These are phyloP conservation scores for Lymantria dispar DNA, from an alignment of 2,888 invertebrate species.

Conservation along the genomic window DNA sequence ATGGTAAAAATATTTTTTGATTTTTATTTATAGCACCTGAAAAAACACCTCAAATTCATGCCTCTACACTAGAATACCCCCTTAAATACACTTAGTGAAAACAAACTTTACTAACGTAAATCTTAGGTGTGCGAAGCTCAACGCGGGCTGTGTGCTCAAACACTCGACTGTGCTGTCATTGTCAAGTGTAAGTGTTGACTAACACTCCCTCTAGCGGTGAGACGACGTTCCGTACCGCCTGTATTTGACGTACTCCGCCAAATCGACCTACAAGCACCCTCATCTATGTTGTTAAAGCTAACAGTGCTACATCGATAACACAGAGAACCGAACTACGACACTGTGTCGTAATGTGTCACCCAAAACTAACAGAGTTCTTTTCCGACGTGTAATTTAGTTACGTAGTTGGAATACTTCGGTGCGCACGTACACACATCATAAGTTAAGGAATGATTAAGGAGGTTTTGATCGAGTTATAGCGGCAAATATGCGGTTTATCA, in stretches of 20 bases:
- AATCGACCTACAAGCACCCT: conserved; percentile 58
- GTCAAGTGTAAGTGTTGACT: conserved; percentile 55
- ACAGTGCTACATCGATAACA: conserved; percentile 22
- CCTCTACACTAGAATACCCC: no score
- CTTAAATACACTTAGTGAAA: conserved; percentile 14
- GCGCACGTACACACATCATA: conserved; percentile 27
- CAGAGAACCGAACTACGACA: conserved; percentile 15
- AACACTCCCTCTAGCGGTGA: conserved; percentile 50
- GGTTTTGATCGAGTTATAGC: conserved; percentile 49
- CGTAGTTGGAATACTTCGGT: conserved; percentile 31
- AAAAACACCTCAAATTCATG: no score
- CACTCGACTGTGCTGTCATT: conserved; percentile 48
- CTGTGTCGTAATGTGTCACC: conserved; percentile 29
- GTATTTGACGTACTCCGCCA: conserved; percentile 58
- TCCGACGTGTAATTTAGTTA: conserved; percentile 25
- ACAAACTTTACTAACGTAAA: conserved; percentile 42
- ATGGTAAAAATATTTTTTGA: no score
- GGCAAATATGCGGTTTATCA: conserved; percentile 40
- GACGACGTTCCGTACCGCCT: conserved; percentile 44
- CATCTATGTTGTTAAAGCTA: conserved; percentile 32
- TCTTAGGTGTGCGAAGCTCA: conserved; percentile 49
- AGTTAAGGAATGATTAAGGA: conserved; percentile 45
- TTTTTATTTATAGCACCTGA: no score
- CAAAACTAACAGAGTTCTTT: conserved; percentile 30
- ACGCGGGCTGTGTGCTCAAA: conserved; percentile 45